Percentiles rank a stretch among this genome's conserved stretches.
phyloP scores from a whole-genome alignment of 2,888 invertebrate species.

The Scrobipalpa costella region DNA sequence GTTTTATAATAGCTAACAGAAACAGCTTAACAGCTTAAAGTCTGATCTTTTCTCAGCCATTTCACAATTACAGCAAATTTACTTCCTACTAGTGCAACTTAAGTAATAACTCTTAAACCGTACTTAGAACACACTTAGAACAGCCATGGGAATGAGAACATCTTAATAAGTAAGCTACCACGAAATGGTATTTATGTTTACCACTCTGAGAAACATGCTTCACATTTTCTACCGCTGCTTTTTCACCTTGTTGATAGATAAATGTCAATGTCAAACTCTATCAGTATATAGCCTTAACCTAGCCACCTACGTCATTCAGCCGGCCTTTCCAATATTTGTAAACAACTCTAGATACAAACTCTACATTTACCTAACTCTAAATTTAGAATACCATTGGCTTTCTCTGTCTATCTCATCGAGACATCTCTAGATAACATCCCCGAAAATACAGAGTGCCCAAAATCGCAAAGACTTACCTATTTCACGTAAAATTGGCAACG shows the following conservation, averaged over 20 bases:
- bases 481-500: slow-evolving; percentile 32
- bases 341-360: slow-evolving; percentile 8
- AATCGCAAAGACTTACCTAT: slow-evolving; percentile 38
- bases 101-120: background rate
- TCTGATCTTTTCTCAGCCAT: background rate
- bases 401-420: background rate
- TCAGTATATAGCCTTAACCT: background rate
- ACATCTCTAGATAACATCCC: background rate
- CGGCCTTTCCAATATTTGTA: slow-evolving; percentile 18
- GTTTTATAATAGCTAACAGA: background rate
- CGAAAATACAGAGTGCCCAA: background rate
- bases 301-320: slow-evolving; percentile 3
- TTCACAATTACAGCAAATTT: background rate
- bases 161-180: background rate
- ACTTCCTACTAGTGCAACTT: background rate
- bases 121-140: background rate
- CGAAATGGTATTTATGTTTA: background rate
- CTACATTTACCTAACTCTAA: background rate
- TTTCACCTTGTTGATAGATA: background rate
- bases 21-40: background rate
- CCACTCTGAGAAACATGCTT: background rate
- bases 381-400: background rate
- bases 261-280: slow-evolving; percentile 3
- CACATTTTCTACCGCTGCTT: background rate
- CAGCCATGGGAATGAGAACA: slow-evolving; percentile 8